A percentile compares a stretch with the other conserved stretches of the same genome.
Evolutionary conservation across 2,797 vertebrate genomes (phyloP).

Genomic region (Siniperca undulata): DNA sequence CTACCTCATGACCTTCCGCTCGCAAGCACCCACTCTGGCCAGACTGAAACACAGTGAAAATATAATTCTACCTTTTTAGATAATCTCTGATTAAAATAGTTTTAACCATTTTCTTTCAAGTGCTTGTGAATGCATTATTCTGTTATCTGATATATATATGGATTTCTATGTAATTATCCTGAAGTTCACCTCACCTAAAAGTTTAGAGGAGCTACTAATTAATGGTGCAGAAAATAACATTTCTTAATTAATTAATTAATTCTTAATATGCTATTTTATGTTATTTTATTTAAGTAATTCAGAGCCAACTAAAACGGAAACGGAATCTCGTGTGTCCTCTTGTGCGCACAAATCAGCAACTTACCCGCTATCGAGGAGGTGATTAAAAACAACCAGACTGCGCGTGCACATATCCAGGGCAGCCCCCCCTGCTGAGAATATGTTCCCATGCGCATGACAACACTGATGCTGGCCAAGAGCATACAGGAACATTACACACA

Average conservation of each 20-base stretch:
- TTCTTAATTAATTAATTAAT: no score
- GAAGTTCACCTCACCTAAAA: neutral
- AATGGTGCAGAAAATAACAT: neutral
- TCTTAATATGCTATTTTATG: no score
- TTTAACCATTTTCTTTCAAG: neutral
- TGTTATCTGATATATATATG: neutral
- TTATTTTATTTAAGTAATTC: neutral
- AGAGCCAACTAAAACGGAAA: neutral
- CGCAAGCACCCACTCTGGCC: constrained; percentile 44
- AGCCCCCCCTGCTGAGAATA: neutral
- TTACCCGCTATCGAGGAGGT: neutral
- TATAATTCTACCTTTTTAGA: neutral
- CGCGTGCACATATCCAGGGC: neutral
- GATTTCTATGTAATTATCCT: neutral
- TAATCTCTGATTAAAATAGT: neutral
- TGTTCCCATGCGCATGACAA: constrained; percentile 2
- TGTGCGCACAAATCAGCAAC: neutral
- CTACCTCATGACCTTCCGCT: constrained; percentile 69
- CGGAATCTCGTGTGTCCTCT: neutral
- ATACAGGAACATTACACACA: constrained; percentile 40
- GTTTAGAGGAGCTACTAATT: neutral
- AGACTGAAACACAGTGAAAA: neutral
- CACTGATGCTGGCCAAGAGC: constrained; percentile 50
- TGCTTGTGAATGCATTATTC: neutral
- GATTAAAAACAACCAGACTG: neutral